Conservation (phyloP, 2,797 vertebrate species). For the Loriculus beryllinus region DNA sequence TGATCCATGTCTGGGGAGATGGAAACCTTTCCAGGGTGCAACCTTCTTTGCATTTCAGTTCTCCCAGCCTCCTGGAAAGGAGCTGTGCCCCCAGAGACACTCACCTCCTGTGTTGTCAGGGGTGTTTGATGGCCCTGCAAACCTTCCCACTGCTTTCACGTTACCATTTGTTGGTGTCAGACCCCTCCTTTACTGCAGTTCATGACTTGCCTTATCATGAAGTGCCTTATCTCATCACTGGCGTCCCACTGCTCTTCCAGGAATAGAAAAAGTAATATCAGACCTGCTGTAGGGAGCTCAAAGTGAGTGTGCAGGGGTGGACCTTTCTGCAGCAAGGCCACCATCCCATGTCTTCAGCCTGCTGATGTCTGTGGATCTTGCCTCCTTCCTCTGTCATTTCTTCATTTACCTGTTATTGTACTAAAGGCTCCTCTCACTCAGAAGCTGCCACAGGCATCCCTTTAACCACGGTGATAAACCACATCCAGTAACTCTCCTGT, state of each 20-base stretch:
- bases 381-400: neutral
- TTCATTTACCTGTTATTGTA: neutral
- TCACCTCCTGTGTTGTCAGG: fast-evolving
- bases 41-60: neutral
- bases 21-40: neutral
- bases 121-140: fast-evolving
- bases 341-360: neutral
- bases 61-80: neutral
- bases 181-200: neutral
- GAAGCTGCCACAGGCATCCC: neutral
- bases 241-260: neutral
- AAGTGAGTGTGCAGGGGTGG: neutral
- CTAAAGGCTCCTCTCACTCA: neutral
- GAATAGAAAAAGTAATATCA: neutral
- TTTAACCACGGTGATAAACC: neutral
- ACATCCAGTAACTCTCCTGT: neutral
- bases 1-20: neutral
- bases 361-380: neutral
- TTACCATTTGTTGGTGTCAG: neutral
- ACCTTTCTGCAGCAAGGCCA: neutral
- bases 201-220: neutral
- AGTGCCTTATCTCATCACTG: neutral
- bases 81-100: neutral
- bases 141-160: neutral
- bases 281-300: neutral